phyloP scores from a whole-genome alignment of 2,888 invertebrate genomes.

The Tetranychus piercei region DNA sequence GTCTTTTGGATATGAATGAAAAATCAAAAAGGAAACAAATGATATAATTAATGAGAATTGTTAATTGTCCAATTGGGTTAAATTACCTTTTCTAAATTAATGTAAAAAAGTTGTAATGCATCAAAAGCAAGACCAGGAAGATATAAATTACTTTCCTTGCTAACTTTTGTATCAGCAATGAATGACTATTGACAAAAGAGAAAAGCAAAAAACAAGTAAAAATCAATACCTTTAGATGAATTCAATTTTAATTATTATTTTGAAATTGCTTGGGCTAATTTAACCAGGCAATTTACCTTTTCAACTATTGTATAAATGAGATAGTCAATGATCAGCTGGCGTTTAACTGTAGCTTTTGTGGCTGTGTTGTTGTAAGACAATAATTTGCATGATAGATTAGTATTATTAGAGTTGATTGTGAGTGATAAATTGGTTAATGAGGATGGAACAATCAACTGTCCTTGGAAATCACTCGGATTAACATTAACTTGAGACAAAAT shows the following conservation, averaged over 20 bases:
- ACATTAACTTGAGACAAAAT: not conserved
- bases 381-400: not conserved
- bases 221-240: not conserved
- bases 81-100: not conserved
- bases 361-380: not conserved
- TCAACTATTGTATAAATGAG: not conserved
- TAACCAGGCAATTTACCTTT: not conserved
- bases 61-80: not conserved
- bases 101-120: not conserved
- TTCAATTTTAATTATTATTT: no score
- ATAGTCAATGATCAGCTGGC: not conserved
- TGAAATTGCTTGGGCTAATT: no score
- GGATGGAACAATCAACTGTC: not conserved
- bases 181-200: not conserved
- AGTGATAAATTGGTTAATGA: not conserved
- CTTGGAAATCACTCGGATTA: not conserved
- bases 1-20: not conserved
- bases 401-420: not conserved
- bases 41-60: not conserved
- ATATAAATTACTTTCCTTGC: not conserved
- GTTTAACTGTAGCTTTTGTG: not conserved
- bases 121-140: not conserved
- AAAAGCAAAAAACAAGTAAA: not conserved
- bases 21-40: not conserved
- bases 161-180: not conserved